phyloP scores from a whole-genome alignment of 2,797 vertebrate genomes.

The Myiothlypis coronata region DNA sequence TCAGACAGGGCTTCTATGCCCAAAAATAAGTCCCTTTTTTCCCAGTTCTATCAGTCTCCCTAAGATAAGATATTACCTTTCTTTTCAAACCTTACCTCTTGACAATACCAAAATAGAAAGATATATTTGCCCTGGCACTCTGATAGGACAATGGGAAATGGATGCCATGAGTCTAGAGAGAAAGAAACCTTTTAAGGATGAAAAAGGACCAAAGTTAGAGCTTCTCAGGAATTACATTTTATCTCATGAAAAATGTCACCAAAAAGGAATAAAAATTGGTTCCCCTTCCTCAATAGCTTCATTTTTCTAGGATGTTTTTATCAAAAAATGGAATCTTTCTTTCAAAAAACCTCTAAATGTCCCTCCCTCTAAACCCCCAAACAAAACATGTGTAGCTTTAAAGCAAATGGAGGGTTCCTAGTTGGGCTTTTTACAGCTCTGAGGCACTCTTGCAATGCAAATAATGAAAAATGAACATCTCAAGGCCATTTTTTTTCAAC shows the following conservation, averaged over 20 bases:
- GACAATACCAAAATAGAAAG: conserved; percentile 64
- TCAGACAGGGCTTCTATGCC: conserved; percentile 21
- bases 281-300: conserved; percentile 16
- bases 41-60: not conserved
- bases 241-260: conserved; percentile 44
- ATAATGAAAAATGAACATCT: not conserved
- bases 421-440: not conserved
- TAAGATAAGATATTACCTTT: conserved; percentile 47
- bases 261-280: conserved; percentile 32
- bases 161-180: conserved; percentile 40
- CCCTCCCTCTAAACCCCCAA: not conserved
- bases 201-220: conserved; percentile 15
- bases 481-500: not conserved
- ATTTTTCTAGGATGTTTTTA: conserved; percentile 18
- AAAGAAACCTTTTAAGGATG: conserved; percentile 45
- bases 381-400: not conserved
- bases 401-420: not conserved
- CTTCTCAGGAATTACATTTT: conserved; percentile 46
- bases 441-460: not conserved
- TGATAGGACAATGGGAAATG: conserved; percentile 58
- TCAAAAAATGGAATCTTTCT: conserved; percentile 40
- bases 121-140: conserved; percentile 55
- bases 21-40: not conserved
- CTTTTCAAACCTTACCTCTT: conserved; percentile 22
- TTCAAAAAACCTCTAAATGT: not conserved